Evolutionary conservation across 2,888 invertebrate genomes (phyloP), one percentile per base, ranked within the genome.

Genomic region (Phanerotoma sp.): DNA sequence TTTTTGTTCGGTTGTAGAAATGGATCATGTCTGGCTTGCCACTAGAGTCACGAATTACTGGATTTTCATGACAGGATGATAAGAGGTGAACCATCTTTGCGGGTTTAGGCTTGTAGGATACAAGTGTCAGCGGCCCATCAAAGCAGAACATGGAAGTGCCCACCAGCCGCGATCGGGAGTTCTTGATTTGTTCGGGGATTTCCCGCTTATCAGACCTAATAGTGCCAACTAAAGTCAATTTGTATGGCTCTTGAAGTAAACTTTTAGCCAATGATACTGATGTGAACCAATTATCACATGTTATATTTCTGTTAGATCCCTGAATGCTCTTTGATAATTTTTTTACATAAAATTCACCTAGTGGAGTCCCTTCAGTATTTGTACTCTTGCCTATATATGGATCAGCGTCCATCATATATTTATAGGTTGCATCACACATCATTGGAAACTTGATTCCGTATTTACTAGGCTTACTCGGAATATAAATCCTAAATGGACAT

Each of bases 1-100:
- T 52, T 49, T 62, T 63, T 20, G 58, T 63, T 16, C 33, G 20
- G 35, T 64, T 63, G 52, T 63, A 63, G n/a, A 15, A 18, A 15
- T 50, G 5, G 5, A 25, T 25, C 25, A 25, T 25, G 7, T 7
- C 5, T 6, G 25, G 25, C 25, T 25, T 25, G 5, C 7, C 5
- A 25, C 25, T 25, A 25, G 5, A 5, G 5, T 5, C 5, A 25
- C 7, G 5, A 25, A 25, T 25, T 25, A 6, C 25, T 25, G 25
- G 5, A 25, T 5, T 6, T 25, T 25, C 5, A 6, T 6, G 7
- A 7, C 7, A 25, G 7, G 25, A 25, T 30, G 52, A 15, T 10
- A 35, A 15, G n/a, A 47, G 11, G 11, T 33, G 20, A n/a, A 33
- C 47, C 5, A 33, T 10, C 30, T 47, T 32, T n/a, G 21, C 16